Percentiles rank a stretch among this genome's conserved stretches.
phyloP scores from a whole-genome alignment of 2,797 vertebrate genomes.

The Anas bahamensis region DNA sequence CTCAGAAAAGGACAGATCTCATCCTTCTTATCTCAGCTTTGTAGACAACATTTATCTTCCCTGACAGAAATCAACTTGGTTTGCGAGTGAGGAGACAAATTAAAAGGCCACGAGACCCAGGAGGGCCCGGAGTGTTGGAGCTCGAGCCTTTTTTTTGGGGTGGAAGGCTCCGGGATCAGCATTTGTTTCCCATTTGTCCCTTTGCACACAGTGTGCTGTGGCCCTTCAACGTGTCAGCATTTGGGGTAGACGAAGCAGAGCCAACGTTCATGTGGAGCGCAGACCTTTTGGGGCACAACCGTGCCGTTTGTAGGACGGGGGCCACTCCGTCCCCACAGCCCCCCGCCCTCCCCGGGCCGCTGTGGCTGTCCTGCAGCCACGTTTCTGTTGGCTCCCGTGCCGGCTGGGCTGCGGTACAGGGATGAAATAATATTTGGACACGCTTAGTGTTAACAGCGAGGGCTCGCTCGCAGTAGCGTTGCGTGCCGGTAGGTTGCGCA shows the following conservation, averaged over 20 bases:
- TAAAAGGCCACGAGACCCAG: neutral
- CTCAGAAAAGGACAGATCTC: neutral
- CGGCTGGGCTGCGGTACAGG: neutral
- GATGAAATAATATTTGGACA: slow-evolving; percentile 29
- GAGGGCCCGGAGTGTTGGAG: neutral
- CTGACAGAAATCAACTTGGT: slow-evolving; percentile 9
- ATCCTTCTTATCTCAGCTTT: neutral
- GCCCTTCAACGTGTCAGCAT: rapidly evolving
- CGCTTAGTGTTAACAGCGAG: neutral
- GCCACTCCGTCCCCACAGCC: neutral
- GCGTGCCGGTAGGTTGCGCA: neutral
- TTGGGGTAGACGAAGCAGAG: rapidly evolving
- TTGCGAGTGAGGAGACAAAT: neutral
- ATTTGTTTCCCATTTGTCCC: neutral
- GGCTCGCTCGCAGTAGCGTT: neutral
- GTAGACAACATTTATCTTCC: slow-evolving; percentile 30
- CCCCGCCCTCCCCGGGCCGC: neutral
- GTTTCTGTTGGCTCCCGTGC: neutral
- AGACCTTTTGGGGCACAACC: neutral
- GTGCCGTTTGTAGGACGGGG: neutral
- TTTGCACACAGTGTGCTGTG: neutral
- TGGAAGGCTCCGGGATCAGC: neutral
- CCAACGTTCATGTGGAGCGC: rapidly evolving
- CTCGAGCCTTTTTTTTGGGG: neutral
- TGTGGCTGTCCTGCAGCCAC: neutral